These are phyloP conservation scores for Drosophila mettleri DNA, from an alignment of 2,888 invertebrate species.

Conservation along the genomic window DNA sequence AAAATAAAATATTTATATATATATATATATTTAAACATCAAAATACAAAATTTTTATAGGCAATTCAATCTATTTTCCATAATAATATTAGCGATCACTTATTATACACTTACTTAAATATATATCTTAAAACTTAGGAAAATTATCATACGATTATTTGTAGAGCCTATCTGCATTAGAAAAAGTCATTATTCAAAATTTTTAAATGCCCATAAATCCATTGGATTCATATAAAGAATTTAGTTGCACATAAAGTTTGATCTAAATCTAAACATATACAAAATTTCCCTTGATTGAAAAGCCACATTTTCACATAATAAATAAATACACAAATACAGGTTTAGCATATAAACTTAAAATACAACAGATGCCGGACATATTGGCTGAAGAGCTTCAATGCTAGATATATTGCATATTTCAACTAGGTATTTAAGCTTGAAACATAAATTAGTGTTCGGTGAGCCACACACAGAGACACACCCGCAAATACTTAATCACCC, in stretches of 20 bases:
- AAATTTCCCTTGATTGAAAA: background rate
- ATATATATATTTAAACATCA: no score
- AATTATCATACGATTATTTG: background rate
- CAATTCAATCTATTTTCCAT: no score
- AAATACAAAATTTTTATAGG: no score
- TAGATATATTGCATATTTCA: background rate
- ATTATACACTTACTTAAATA: background rate
- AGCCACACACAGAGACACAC: constrained; percentile 16
- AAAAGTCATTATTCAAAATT: background rate
- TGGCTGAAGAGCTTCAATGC: background rate
- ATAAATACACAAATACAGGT: background rate
- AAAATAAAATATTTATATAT: no score
- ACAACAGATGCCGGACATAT: background rate
- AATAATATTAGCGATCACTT: no score
- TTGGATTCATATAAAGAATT: no score
- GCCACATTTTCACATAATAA: background rate
- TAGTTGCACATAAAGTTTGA: no score
- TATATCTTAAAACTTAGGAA: background rate
- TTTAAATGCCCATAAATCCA: background rate
- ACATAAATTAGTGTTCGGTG: constrained; percentile 17
- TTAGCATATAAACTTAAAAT: background rate
- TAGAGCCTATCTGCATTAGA: background rate
- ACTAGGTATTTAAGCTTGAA: constrained; percentile 34
- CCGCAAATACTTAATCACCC: constrained; percentile 1
- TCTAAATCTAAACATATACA: background rate